A percentile compares a stretch with the other conserved stretches of the same genome.
These are phyloP conservation scores for Bagarius yarrelli DNA, from an alignment of 2,113 vertebrate species.

Conservation along the genomic window DNA sequence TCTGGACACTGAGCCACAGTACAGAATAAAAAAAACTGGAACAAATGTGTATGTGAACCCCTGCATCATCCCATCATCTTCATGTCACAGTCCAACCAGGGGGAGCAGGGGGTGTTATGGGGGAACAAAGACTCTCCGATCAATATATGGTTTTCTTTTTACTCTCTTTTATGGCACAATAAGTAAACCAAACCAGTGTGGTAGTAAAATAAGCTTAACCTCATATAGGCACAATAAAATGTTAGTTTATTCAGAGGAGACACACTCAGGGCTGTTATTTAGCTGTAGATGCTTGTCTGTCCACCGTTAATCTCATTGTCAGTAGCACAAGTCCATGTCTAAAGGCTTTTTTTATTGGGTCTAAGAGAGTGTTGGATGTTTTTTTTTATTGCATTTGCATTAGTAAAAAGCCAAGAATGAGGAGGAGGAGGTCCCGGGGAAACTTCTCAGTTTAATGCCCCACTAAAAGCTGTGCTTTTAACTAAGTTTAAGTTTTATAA, in stretches of 20 bases:
- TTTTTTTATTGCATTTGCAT: constrained; percentile 32
- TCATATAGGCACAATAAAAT: constrained; percentile 15
- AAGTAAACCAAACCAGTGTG: neutral
- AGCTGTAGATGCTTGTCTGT: constrained; percentile 23
- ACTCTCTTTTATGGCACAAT: constrained; percentile 2
- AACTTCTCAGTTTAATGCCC: constrained; percentile 9
- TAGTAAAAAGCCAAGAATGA: constrained; percentile 23
- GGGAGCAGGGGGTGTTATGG: no score
- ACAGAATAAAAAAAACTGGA: constrained; percentile 37
- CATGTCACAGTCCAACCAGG: neutral
- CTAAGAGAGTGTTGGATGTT: constrained; percentile 11
- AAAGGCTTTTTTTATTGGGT: constrained; percentile 8
- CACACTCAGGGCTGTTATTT: constrained; percentile 9
- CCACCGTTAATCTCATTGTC: constrained; percentile 12
- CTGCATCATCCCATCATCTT: constrained; percentile 43
- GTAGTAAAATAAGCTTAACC: constrained; percentile 15
- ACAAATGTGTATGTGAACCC: constrained; percentile 45
- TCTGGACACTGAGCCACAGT: neutral
- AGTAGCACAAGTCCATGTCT: constrained; percentile 4
- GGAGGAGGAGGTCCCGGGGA: neutral
- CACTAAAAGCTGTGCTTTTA: constrained; percentile 32
- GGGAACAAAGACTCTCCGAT: neutral
- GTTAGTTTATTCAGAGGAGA: constrained; percentile 9
- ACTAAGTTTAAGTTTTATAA: constrained; percentile 32
- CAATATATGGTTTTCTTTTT: constrained; percentile 8